phyloP scores from a whole-genome alignment of 2,888 invertebrate species.

The Myopa testacea region DNA sequence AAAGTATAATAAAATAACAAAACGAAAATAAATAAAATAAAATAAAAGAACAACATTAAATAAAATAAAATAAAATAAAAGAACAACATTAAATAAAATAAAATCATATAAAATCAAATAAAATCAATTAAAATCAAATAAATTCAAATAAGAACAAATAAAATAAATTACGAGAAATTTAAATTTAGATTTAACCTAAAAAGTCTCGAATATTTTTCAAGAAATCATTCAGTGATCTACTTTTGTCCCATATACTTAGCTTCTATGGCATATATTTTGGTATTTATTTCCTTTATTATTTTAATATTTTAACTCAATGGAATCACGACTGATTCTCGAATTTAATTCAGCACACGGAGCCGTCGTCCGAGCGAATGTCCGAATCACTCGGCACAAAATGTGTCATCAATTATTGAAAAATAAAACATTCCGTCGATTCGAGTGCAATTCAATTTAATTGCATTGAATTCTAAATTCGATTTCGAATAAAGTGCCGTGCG shows the following conservation, averaged over 20 bases:
- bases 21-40: no score
- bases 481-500: not conserved
- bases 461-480: constrained; percentile 28
- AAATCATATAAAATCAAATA: not conserved
- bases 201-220: not conserved
- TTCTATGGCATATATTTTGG: no score
- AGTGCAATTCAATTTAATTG: not conserved
- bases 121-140: constrained; percentile 2
- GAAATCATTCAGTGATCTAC: not conserved
- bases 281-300: not conserved
- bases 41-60: no score
- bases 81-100: not conserved
- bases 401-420: constrained; percentile 14
- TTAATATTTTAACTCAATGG: not conserved
- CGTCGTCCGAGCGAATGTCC: not conserved
- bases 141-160: not conserved
- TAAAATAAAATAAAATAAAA: not conserved
- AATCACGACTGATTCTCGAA: not conserved
- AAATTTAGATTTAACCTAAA: not conserved
- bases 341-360: not conserved
- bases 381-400: not conserved
- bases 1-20: not conserved
- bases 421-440: constrained; percentile 1
- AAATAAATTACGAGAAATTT: not conserved
- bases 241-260: not conserved